Conservation (phyloP, 2,888 invertebrate genomes). For the Hemithea aestivaria region DNA sequence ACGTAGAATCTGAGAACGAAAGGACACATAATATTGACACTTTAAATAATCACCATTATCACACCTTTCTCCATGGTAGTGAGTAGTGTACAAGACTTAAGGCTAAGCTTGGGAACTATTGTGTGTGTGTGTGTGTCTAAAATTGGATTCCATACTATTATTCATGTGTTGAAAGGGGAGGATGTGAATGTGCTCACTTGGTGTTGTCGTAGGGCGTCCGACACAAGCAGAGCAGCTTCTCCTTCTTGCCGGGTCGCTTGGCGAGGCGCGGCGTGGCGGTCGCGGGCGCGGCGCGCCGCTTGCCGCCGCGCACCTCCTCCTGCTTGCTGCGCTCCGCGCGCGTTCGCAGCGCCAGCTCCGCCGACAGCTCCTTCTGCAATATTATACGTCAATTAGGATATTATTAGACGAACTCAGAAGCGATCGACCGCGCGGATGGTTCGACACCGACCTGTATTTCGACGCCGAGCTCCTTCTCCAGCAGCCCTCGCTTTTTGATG, state of each 20-base stretch:
- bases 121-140: too few species aligned
- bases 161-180: too few species aligned
- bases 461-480: constrained; percentile 93
- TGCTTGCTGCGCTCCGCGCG: constrained; percentile 85
- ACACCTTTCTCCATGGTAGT: too few species aligned
- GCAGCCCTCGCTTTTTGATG: constrained; percentile 90
- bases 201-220: constrained; percentile 97
- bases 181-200: constrained; percentile 79
- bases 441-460: constrained; percentile 86
- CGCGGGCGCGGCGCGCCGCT: constrained; percentile 30
- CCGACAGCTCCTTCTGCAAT: constrained; percentile 84
- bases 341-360: constrained; percentile 84
- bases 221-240: constrained; percentile 94
- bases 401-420: too few species aligned
- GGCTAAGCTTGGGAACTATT: too few species aligned
- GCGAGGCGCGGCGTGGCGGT: constrained; percentile 43
- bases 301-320: constrained; percentile 79
- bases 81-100: too few species aligned
- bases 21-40: not conserved
- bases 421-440: not conserved
- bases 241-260: constrained; percentile 78
- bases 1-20: constrained; percentile 89
- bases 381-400: not conserved
- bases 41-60: not conserved
- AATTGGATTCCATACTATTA: too few species aligned